A percentile compares a stretch with the other conserved stretches of the same genome.
phyloP scores from a whole-genome alignment of 1,140 invertebrate species.

The Trachymyrmex cornetzi region DNA sequence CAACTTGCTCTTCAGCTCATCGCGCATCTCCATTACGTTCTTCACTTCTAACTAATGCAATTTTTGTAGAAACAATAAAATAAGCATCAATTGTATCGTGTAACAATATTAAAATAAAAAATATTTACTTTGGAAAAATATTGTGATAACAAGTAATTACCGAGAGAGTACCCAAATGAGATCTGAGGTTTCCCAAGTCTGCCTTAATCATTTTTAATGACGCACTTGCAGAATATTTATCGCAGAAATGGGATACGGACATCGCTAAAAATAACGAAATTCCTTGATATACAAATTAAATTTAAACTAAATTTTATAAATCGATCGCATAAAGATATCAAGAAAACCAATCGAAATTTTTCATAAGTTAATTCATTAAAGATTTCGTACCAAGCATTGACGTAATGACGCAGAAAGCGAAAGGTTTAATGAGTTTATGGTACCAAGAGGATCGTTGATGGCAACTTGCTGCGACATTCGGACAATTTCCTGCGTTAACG shows the following conservation, averaged over 20 bases:
- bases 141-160: constrained; percentile 71
- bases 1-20: constrained; percentile 80
- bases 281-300: not conserved
- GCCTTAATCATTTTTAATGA: constrained; percentile 79
- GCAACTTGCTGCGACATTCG: constrained; percentile 58
- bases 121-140: constrained; percentile 1
- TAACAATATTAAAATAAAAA: constrained; percentile 9
- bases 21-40: constrained; percentile 79
- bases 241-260: constrained; percentile 82
- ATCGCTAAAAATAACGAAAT: constrained; percentile 76
- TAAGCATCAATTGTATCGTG: not conserved
- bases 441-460: constrained; percentile 70
- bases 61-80: constrained; percentile 11
- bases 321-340: not conserved
- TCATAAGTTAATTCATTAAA: not conserved
- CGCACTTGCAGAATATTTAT: constrained; percentile 81
- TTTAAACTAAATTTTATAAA: not conserved
- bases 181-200: constrained; percentile 79
- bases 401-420: constrained; percentile 80
- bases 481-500: constrained; percentile 74
- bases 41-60: constrained; percentile 80
- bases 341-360: not conserved
- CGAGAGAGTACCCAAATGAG: constrained; percentile 79
- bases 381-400: constrained; percentile 79
- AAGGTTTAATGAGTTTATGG: constrained; percentile 77